These are phyloP conservation scores for Macrotus californicus DNA, from an alignment of 2,113 vertebrate species.

Conservation along the genomic window DNA sequence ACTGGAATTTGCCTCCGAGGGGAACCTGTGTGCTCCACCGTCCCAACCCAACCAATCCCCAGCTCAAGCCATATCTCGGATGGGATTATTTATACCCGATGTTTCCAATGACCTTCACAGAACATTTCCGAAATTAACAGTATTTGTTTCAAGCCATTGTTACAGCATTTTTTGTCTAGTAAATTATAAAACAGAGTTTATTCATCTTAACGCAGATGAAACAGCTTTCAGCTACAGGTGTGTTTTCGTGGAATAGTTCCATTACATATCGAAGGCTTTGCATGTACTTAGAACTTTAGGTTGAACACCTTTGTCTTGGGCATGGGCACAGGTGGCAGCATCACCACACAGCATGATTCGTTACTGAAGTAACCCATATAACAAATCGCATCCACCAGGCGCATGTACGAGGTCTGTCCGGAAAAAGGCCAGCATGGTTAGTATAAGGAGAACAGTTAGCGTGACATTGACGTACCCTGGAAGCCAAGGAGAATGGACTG, in stretches of 20 bases:
- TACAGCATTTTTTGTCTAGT: not conserved
- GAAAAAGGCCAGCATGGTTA: no score
- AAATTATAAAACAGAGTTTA: not conserved
- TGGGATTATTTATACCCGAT: not conserved
- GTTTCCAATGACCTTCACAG: not conserved
- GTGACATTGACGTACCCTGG: no score
- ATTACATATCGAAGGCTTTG: not conserved
- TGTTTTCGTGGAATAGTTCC: not conserved
- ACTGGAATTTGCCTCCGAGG: not conserved
- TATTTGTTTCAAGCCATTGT: not conserved
- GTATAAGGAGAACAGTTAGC: no score
- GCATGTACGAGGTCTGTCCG: no score
- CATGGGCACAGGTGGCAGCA: not conserved
- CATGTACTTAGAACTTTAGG: not conserved
- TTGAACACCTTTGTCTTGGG: not conserved
- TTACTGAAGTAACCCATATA: not conserved
- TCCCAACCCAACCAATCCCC: no score
- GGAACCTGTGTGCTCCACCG: not conserved
- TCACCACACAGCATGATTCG: not conserved
- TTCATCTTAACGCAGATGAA: constrained; percentile 35
- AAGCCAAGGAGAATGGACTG: no score
- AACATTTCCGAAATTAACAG: not conserved
- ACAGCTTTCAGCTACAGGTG: not conserved
- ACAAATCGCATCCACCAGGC: not conserved
- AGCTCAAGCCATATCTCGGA: no score